Evolutionary conservation across 2,888 invertebrate species (phyloP).

Genomic region (Lycophotia porphyrea): DNA sequence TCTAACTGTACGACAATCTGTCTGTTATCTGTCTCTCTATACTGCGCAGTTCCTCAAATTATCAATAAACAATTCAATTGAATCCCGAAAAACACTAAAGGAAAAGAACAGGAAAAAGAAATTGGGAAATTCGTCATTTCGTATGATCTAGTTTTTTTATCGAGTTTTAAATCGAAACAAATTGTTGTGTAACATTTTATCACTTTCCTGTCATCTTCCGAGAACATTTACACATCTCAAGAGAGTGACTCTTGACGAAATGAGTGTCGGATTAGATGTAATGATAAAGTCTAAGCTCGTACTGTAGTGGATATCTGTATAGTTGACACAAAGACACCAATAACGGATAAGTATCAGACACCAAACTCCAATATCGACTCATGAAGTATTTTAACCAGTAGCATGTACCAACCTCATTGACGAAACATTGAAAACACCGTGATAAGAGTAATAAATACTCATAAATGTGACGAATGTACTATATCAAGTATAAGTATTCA

Average conservation of each 20-base stretch:
- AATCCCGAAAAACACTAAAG: constrained; percentile 16
- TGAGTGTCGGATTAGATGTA: constrained; percentile 40
- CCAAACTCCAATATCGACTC: not conserved
- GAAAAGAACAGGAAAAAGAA: constrained; percentile 13
- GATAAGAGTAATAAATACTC: constrained; percentile 1
- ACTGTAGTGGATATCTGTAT: constrained; percentile 27
- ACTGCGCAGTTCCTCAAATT: constrained; percentile 68
- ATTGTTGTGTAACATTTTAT: constrained; percentile 35
- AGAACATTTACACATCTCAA: constrained; percentile 36
- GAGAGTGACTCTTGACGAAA: constrained; percentile 29
- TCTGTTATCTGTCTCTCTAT: constrained; percentile 54
- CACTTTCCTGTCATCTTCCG: constrained; percentile 27
- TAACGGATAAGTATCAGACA: constrained; percentile 27
- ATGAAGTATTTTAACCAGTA: not conserved
- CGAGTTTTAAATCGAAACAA: constrained; percentile 23
- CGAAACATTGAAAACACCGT: constrained; percentile 12
- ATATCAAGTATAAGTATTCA: constrained; percentile 12
- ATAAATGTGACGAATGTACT: not conserved
- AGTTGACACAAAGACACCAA: constrained; percentile 31
- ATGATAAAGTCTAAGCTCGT: constrained; percentile 36
- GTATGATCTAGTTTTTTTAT: constrained; percentile 20
- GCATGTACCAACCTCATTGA: not conserved
- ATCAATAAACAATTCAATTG: constrained; percentile 32
- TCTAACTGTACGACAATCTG: constrained; percentile 66
- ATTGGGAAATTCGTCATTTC: constrained; percentile 1